A percentile compares a stretch with the other conserved stretches of the same genome.
Evolutionary conservation across 2,888 invertebrate species (phyloP).

Genomic region (Drosophila recens): DNA sequence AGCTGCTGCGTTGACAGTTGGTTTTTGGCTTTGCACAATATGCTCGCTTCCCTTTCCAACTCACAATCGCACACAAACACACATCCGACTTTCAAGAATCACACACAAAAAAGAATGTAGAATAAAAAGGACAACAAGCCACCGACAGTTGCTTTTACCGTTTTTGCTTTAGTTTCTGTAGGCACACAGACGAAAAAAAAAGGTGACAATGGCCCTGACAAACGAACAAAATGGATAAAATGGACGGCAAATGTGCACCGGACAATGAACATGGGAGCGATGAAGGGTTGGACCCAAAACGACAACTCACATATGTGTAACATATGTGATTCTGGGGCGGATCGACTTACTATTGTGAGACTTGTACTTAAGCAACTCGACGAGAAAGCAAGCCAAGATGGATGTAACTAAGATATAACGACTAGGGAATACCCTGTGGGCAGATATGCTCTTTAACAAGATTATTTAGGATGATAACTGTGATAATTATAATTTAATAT

Average conservation of each 20-base stretch:
- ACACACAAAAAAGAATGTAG: conserved; percentile 41
- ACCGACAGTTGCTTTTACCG: conserved; percentile 74
- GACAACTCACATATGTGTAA: conserved; percentile 51
- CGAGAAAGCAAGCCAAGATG: not conserved
- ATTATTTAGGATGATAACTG: too few species aligned
- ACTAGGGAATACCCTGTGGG: not conserved
- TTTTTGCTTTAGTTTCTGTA: conserved; percentile 38
- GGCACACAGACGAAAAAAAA: conserved; percentile 62
- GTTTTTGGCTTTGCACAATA: conserved; percentile 57
- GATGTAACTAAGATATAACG: not conserved
- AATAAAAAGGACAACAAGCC: conserved; percentile 77
- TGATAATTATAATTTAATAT: too few species aligned
- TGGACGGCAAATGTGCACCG: conserved; percentile 68
- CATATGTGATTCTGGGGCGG: conserved; percentile 43
- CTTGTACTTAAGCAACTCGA: conserved; percentile 16
- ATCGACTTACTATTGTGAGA: conserved; percentile 16
- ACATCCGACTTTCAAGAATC: conserved; percentile 12
- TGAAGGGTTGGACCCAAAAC: conserved; percentile 30
- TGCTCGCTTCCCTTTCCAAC: conserved; percentile 33
- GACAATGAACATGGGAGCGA: conserved; percentile 34
- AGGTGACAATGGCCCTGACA: conserved; percentile 74
- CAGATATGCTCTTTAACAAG: too few species aligned
- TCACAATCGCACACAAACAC: conserved; percentile 6
- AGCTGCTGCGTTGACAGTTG: conserved; percentile 75
- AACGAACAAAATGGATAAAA: conserved; percentile 55